Evolutionary conservation across 2,888 invertebrate species (phyloP).

Genomic region (Erebia epiphron): DNA sequence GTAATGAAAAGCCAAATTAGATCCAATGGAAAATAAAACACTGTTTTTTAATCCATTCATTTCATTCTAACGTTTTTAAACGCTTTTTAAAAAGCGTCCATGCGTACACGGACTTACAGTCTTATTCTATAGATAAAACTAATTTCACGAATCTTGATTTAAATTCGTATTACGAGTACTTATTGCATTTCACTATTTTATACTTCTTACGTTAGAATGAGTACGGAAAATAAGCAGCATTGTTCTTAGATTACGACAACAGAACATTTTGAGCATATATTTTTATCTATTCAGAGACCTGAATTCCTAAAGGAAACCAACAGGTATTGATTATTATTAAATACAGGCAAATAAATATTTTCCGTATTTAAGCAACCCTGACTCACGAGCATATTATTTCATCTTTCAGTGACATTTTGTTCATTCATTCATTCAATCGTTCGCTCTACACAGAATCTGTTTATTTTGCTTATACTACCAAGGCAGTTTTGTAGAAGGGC

Average conservation of each 20-base stretch:
- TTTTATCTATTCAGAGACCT: slow-evolving; percentile 8
- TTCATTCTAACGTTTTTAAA: background rate
- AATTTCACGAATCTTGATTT: slow-evolving; percentile 50
- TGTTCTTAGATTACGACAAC: slow-evolving; percentile 16
- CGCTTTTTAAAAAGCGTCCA: background rate
- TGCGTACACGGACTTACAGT: background rate
- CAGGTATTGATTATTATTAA: background rate
- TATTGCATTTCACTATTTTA: slow-evolving; percentile 43
- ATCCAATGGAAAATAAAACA: no score
- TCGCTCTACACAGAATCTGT: slow-evolving; percentile 24
- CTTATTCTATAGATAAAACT: slow-evolving; percentile 44
- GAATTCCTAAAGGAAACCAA: background rate
- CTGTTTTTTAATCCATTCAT: no score
- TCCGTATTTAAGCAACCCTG: slow-evolving; percentile 11
- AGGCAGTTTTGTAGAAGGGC: slow-evolving; percentile 10
- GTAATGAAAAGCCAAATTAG: no score
- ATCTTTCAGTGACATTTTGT: slow-evolving; percentile 7
- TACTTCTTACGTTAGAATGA: slow-evolving; percentile 32
- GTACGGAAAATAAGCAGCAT: slow-evolving; percentile 10
- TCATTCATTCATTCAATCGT: slow-evolving; percentile 30
- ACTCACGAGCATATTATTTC: slow-evolving; percentile 10
- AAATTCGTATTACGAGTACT: slow-evolving; percentile 47
- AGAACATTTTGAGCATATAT: slow-evolving; percentile 32
- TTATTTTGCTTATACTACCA: slow-evolving; percentile 34
- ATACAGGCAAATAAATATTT: slow-evolving; percentile 2